Percentiles rank a stretch among this genome's conserved stretches.
Conservation (phyloP, 2,797 vertebrate genomes). For the Galaxias olidus region DNA sequence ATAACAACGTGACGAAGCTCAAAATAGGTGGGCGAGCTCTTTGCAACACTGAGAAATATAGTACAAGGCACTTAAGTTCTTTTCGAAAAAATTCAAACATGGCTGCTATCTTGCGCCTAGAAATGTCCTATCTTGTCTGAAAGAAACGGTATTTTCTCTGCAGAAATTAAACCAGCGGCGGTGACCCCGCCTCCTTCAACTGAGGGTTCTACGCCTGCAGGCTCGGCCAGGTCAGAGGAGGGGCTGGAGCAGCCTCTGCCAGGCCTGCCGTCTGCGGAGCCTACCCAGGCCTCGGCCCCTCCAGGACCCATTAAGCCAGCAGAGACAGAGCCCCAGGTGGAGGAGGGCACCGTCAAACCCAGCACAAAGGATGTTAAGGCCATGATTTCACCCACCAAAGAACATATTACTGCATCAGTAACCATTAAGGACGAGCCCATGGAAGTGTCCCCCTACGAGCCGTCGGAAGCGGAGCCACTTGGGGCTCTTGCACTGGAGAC, state of each 20-base stretch:
- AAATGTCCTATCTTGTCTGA: not conserved
- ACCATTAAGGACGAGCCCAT: slow-evolving; percentile 71
- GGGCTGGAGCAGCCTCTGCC: slow-evolving; percentile 41
- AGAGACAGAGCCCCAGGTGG: slow-evolving; percentile 59
- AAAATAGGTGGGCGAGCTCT: slow-evolving; percentile 49
- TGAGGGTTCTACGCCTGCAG: slow-evolving; percentile 50
- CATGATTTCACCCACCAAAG: slow-evolving; percentile 79
- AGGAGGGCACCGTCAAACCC: slow-evolving; percentile 55
- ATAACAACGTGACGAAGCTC: slow-evolving; percentile 48
- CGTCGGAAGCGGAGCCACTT: slow-evolving; percentile 52
- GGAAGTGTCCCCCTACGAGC: slow-evolving; percentile 66
- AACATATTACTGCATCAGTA: slow-evolving; percentile 68
- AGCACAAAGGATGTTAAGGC: slow-evolving; percentile 75
- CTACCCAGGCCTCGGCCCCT: slow-evolving; percentile 54
- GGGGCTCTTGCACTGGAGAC: slow-evolving; percentile 53
- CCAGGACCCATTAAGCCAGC: slow-evolving; percentile 60
- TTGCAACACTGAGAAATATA: too few species aligned
- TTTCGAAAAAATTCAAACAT: not conserved
- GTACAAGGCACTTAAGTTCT: too few species aligned
- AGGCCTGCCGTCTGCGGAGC: slow-evolving; percentile 44
- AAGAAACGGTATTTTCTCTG: not conserved
- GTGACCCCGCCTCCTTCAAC: slow-evolving; percentile 43
- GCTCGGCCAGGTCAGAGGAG: slow-evolving; percentile 36
- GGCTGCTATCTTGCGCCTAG: not conserved
- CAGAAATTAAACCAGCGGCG: slow-evolving; percentile 66